Evolutionary conservation across 2,888 invertebrate species (phyloP).

Genomic region (Notocelia uddmanniana): DNA sequence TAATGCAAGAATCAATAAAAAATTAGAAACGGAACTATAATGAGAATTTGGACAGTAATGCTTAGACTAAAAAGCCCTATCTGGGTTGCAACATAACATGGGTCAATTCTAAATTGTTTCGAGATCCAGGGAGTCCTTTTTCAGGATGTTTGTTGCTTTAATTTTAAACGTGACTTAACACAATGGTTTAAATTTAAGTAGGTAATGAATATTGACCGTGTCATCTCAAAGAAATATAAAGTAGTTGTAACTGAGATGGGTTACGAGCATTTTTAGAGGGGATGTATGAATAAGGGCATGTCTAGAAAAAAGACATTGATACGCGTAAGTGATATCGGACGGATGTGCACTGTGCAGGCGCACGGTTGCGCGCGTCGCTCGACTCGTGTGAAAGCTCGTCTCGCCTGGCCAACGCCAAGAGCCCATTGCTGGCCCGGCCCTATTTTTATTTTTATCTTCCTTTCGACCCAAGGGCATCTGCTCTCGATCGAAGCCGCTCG

Average conservation of each 20-base stretch:
- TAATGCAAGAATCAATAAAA: neutral
- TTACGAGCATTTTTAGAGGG: too few species aligned
- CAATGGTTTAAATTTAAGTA: neutral
- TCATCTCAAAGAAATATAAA: too few species aligned
- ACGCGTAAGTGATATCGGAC: neutral
- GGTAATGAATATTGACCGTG: neutral
- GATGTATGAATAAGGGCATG: neutral
- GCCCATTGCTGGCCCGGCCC: conserved; percentile 44
- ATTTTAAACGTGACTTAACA: neutral
- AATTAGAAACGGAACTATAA: neutral
- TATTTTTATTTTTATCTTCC: conserved; percentile 53
- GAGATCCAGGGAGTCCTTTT: neutral
- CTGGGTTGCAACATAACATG: neutral
- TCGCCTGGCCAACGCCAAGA: conserved; percentile 17
- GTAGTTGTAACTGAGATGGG: neutral
- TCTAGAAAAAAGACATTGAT: neutral
- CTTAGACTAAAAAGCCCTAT: too few species aligned
- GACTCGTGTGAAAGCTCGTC: conserved; percentile 51
- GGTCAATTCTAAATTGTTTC: neutral
- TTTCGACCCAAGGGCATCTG: conserved; percentile 54
- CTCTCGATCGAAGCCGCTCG: conserved; percentile 40
- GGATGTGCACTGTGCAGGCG: conserved; percentile 13
- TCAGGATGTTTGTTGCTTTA: neutral
- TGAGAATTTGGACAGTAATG: neutral
- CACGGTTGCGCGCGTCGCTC: conserved; percentile 21